A percentile compares a stretch with the other conserved stretches of the same genome.
phyloP scores from a whole-genome alignment of 2,797 vertebrate genomes.

The Novumbra hubbsi region DNA sequence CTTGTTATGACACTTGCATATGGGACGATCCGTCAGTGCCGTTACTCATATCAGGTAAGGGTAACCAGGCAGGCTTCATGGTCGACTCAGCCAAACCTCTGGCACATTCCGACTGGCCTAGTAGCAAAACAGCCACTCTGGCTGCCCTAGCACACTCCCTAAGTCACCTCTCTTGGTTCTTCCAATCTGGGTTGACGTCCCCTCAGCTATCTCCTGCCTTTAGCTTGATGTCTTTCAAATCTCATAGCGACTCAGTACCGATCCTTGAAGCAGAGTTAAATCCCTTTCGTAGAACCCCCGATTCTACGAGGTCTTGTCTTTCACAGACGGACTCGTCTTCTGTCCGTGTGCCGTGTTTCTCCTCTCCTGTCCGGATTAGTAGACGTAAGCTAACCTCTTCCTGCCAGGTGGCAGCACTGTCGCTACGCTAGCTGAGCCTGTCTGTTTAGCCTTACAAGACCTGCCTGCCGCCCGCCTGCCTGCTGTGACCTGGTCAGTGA shows the following conservation, averaged over 20 bases:
- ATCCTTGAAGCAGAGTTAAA: not conserved
- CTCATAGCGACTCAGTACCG: not conserved
- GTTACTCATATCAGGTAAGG: conserved; percentile 84
- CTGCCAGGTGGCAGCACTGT: conserved; percentile 16
- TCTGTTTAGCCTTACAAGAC: conserved; percentile 63
- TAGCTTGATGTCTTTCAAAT: not conserved
- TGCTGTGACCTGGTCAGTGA: conserved; percentile 7
- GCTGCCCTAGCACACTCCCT: not conserved
- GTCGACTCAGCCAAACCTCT: conserved; percentile 20
- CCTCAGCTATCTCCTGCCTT: not conserved
- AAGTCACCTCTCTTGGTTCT: not conserved
- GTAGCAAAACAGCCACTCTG: not conserved
- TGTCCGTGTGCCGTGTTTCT: not conserved
- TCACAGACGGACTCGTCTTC: not conserved
- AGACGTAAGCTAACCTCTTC: conserved; percentile 21
- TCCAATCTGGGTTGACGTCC: not conserved
- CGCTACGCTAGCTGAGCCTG: conserved; percentile 48
- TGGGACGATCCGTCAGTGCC: conserved; percentile 84
- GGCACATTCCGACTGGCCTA: not conserved
- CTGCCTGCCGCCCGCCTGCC: conserved; percentile 9
- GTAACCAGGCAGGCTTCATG: conserved; percentile 83
- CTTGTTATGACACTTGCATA: conserved; percentile 72
- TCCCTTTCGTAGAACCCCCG: not conserved
- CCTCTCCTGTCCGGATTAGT: conserved; percentile 12
- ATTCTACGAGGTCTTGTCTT: not conserved